Conservation (phyloP, 1,140 invertebrate species). For the Caenorhabditis briggsae region DNA sequence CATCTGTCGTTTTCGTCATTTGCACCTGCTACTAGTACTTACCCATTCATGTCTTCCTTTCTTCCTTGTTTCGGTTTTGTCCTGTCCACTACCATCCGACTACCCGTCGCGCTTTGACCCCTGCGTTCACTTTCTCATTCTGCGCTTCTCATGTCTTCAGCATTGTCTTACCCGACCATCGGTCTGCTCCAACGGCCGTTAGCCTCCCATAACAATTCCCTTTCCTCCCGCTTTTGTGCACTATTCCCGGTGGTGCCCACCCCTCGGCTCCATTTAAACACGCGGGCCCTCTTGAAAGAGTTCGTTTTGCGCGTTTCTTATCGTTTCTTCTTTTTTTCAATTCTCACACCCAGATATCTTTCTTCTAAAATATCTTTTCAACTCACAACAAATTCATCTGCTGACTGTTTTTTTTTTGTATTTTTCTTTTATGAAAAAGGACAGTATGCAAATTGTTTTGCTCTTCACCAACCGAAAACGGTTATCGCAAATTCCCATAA, state of each 20-base stretch:
- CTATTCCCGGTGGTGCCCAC: constrained; percentile 46
- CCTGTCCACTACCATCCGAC: constrained; percentile 7
- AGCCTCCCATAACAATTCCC: constrained; percentile 46
- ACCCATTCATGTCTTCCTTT: constrained; percentile 11
- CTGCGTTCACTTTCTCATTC: constrained; percentile 15
- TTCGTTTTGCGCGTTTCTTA: constrained; percentile 15
- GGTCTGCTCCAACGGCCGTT: constrained; percentile 49
- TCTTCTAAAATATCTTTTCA: background rate
- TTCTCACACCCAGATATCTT: background rate
- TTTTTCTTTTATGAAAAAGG: too few species aligned
- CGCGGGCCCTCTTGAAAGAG: constrained; percentile 42
- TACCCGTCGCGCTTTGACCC: constrained; percentile 30
- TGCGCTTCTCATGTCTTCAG: background rate
- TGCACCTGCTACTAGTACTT: constrained; percentile 27
- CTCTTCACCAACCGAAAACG: too few species aligned
- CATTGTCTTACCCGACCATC: constrained; percentile 10
- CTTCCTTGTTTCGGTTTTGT: background rate
- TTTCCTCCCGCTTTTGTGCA: constrained; percentile 30
- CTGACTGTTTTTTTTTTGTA: too few species aligned
- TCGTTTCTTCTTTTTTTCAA: constrained; percentile 21
- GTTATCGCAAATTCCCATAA: too few species aligned
- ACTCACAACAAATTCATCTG: too few species aligned
- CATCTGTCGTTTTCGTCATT: constrained; percentile 29
- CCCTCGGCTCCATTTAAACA: constrained; percentile 40
- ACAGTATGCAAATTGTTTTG: too few species aligned